These are phyloP conservation scores for Drosophila flavopinicola DNA, from an alignment of 2,888 invertebrate genomes.

Conservation along the genomic window DNA sequence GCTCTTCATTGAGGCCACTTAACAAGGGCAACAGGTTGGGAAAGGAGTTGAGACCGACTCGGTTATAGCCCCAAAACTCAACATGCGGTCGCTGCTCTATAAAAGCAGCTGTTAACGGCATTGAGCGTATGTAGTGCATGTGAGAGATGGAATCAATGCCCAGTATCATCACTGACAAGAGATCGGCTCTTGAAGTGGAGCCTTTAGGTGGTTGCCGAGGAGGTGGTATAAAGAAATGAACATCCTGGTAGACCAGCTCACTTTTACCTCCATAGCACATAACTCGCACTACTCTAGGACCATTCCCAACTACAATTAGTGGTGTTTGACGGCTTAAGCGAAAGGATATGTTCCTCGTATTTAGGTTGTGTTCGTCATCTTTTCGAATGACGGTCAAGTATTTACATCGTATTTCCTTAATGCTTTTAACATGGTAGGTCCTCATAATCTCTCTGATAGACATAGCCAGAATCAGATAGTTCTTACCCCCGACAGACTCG, in stretches of 20 bases:
- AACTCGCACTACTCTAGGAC: not conserved
- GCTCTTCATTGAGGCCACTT: conserved; percentile 87
- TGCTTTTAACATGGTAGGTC: not conserved
- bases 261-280: not conserved
- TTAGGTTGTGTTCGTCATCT: not conserved
- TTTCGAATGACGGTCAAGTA: not conserved
- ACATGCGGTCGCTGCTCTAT: conserved; percentile 85
- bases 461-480: conserved; percentile 61
- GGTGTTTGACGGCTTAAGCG: not conserved
- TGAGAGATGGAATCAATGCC: conserved; percentile 94
- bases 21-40: conserved; percentile 93
- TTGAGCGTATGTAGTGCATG: conserved; percentile 91
- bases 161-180: conserved; percentile 89
- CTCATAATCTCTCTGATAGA: conserved; percentile 83
- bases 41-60: conserved; percentile 95
- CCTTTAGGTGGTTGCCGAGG: not conserved
- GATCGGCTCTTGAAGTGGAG: not conserved
- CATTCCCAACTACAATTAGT: not conserved
- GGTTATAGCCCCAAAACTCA: conserved; percentile 93
- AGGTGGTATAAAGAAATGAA: conserved; percentile 23
- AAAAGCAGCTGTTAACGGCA: conserved; percentile 88
- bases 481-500: not conserved
- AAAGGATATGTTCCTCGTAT: not conserved
- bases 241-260: conserved; percentile 17
- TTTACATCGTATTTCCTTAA: conserved; percentile 5